These are phyloP conservation scores for Xenops minutus DNA, from an alignment of 2,797 vertebrate genomes.

Conservation along the genomic window DNA sequence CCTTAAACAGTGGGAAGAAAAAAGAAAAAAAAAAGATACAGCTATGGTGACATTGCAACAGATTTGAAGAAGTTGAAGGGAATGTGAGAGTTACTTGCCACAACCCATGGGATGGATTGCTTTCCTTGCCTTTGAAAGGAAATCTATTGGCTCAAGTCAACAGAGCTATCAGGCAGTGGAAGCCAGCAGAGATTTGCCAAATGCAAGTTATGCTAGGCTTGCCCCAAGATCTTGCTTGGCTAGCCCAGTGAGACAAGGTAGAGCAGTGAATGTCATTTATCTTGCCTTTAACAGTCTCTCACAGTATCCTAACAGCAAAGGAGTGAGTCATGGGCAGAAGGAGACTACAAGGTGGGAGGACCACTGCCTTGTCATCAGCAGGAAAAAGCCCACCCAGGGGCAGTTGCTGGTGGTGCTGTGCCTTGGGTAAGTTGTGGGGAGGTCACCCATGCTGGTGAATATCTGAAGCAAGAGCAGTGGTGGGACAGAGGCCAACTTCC, in stretches of 20 bases:
- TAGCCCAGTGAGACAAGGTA: too few species aligned
- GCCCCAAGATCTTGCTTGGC: neutral
- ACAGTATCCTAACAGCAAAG: neutral
- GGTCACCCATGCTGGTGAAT: neutral
- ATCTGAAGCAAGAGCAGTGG: neutral
- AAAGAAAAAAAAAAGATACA: neutral
- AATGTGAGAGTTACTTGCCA: neutral
- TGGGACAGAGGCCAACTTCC: neutral
- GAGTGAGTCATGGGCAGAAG: neutral
- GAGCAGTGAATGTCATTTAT: neutral
- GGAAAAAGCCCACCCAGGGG: neutral
- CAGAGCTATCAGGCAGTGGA: neutral
- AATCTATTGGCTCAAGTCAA: neutral
- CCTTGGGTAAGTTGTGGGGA: neutral
- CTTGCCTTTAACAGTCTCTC: neutral
- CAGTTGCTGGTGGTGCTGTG: neutral
- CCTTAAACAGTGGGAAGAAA: neutral
- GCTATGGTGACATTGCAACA: neutral
- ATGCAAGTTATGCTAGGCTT: too few species aligned
- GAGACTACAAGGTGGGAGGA: neutral
- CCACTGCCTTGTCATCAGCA: neutral
- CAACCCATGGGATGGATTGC: neutral
- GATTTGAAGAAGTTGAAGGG: neutral
- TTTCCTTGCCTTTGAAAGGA: neutral
- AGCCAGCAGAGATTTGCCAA: neutral